These are phyloP conservation scores for Chelonoidis abingdonii DNA, from an alignment of 2,113 vertebrate genomes.

Conservation along the genomic window DNA sequence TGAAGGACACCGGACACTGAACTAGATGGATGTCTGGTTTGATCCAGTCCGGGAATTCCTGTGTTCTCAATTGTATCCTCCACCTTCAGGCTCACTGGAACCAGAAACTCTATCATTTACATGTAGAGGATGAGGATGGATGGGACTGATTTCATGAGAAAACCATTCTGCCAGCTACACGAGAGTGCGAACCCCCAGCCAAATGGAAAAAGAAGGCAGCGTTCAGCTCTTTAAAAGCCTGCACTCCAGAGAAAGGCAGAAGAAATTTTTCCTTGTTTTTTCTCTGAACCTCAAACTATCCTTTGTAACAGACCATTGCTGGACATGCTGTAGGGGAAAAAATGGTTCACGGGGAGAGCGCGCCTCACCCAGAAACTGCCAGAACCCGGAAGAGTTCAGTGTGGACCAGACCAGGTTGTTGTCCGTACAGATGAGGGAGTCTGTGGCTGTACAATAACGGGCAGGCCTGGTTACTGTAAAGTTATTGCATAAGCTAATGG, in stretches of 20 bases:
- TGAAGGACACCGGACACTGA: not conserved
- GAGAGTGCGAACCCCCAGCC: not conserved
- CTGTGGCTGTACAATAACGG: not conserved
- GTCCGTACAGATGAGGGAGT: not conserved
- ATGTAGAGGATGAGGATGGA: not conserved
- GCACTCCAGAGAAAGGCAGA: not conserved
- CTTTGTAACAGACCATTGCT: not conserved
- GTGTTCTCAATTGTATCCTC: not conserved
- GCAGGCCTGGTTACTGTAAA: not conserved
- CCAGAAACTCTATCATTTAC: not conserved
- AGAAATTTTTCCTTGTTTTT: not conserved
- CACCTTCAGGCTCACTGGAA: accelerated
- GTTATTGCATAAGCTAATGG: not conserved
- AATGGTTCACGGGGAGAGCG: not conserved
- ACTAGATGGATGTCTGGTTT: not conserved
- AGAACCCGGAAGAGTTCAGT: not conserved
- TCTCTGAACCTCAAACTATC: not conserved
- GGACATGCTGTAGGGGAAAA: not conserved
- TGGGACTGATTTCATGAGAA: not conserved
- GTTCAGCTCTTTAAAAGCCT: not conserved
- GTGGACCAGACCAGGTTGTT: not conserved
- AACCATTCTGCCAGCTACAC: not conserved
- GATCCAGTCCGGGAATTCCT: not conserved
- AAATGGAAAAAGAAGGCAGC: not conserved
- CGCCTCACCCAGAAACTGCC: not conserved